phyloP scores from a whole-genome alignment of 2,888 invertebrate genomes.

The Amphipyra tragopoginis region DNA sequence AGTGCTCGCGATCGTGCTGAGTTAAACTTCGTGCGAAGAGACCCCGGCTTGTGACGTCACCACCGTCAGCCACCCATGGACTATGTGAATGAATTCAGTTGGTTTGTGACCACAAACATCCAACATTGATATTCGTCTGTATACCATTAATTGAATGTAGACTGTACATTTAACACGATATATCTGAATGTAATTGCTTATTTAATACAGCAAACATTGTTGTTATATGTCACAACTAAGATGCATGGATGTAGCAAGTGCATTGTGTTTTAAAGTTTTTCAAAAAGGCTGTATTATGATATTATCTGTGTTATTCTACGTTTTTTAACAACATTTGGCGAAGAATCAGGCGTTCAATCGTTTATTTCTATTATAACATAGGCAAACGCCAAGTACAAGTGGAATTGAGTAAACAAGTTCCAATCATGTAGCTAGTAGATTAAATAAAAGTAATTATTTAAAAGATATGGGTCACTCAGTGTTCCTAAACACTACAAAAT shows the following conservation, averaged over 20 bases:
- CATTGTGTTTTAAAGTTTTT: constrained; percentile 47
- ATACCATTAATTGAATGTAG: constrained; percentile 56
- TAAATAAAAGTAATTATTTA: too few relatives aligned
- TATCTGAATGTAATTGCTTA: constrained; percentile 53
- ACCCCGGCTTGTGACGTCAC: constrained; percentile 66
- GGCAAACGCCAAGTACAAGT: neutral
- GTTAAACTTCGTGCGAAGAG: constrained; percentile 66
- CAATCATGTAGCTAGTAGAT: neutral
- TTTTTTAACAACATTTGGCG: neutral
- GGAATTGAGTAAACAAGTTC: neutral
- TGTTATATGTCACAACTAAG: constrained; percentile 43
- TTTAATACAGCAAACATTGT: constrained; percentile 40
- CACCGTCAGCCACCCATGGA: constrained; percentile 50
- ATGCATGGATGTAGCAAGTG: constrained; percentile 51
- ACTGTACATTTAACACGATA: constrained; percentile 39
- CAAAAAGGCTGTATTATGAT: constrained; percentile 62
- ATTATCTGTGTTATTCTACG: neutral
- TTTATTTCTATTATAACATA: neutral
- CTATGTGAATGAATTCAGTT: constrained; percentile 60
- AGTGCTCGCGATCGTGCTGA: constrained; percentile 89
- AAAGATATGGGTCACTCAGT: too few relatives aligned
- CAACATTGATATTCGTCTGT: constrained; percentile 67
- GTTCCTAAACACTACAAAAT: too few relatives aligned
- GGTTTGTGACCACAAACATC: constrained; percentile 60
- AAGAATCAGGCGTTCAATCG: neutral